A percentile compares a stretch with the other conserved stretches of the same genome.
phyloP scores from a whole-genome alignment of 2,113 vertebrate species.

The Notarius quadriscutis region DNA sequence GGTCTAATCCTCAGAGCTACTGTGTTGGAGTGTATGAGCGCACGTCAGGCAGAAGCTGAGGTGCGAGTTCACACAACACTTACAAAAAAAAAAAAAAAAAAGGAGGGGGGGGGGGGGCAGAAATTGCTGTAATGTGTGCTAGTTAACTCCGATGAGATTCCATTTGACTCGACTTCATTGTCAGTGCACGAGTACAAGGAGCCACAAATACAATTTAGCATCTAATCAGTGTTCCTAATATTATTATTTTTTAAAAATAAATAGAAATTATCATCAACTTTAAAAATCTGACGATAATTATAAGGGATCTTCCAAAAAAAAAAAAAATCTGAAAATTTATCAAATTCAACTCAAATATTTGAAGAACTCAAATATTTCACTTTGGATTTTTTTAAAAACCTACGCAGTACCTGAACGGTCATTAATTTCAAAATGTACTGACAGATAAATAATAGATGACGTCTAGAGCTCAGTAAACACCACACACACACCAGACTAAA shows the following conservation, averaged over 20 bases:
- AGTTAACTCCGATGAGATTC: too few relatives aligned
- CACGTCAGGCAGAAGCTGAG: background rate
- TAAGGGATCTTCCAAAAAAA: background rate
- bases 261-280: background rate
- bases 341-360: too few relatives aligned
- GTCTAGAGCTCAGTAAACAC: background rate
- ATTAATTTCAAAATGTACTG: background rate
- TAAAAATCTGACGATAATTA: background rate
- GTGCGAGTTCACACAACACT: background rate
- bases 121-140: background rate
- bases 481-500: conserved; percentile 27
- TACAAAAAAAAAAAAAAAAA: too few relatives aligned
- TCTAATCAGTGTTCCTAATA: background rate
- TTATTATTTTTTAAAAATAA: background rate
- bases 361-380: background rate
- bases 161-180: background rate
- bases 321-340: background rate
- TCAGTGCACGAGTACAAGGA: background rate
- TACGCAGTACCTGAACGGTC: background rate
- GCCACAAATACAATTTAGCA: background rate
- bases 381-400: background rate
- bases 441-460: background rate
- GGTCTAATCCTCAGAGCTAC: conserved; percentile 5
- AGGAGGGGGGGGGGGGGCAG: too few relatives aligned
- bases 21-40: background rate